These are phyloP conservation scores for Rhincodon typus DNA, from an alignment of 2,797 vertebrate species.

Conservation along the genomic window DNA sequence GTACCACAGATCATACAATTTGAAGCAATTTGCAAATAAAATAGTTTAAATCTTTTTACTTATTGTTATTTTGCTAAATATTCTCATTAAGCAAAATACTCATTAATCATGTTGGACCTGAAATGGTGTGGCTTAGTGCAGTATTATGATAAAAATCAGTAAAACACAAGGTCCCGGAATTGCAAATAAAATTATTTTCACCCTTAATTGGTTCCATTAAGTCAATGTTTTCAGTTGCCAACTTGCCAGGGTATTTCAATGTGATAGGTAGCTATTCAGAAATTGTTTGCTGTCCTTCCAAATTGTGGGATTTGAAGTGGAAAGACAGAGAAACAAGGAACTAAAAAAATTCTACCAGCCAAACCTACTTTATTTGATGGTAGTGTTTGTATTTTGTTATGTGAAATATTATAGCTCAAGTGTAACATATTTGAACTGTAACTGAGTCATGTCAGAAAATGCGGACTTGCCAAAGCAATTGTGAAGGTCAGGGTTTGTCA, in stretches of 20 bases:
- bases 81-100: not conserved
- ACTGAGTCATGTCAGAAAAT: not conserved
- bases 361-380: not conserved
- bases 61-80: not conserved
- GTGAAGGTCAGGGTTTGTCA: not conserved
- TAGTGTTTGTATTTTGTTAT: not conserved
- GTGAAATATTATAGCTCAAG: not conserved
- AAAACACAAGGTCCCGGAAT: not conserved
- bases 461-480: not conserved
- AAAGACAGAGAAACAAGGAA: not conserved
- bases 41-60: not conserved
- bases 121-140: not conserved
- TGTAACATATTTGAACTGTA: not conserved
- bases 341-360: not conserved
- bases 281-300: not conserved
- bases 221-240: not conserved
- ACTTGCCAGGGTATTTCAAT: not conserved
- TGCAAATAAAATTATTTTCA: conserved; percentile 17
- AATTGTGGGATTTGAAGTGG: not conserved
- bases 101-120: conserved; percentile 5
- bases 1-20: not conserved
- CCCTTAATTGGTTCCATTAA: not conserved
- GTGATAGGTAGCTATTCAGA: not conserved
- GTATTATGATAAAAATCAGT: not conserved
- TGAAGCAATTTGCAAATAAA: not conserved